These are phyloP conservation scores for Drosophila athabasca DNA, from an alignment of 1,140 invertebrate genomes.

Conservation along the genomic window DNA sequence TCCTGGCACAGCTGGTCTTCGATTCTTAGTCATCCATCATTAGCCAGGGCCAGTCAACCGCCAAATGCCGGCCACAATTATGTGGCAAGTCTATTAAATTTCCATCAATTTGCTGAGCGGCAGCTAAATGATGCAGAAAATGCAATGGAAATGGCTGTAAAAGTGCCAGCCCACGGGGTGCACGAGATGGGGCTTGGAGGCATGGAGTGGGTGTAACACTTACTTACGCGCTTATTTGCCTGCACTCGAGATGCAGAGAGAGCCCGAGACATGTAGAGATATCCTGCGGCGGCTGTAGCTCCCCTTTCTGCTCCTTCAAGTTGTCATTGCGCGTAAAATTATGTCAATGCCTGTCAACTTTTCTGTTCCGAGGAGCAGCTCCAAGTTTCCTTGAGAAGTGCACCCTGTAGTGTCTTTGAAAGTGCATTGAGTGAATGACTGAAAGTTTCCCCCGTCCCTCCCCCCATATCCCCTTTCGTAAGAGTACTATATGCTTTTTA, in stretches of 20 bases:
- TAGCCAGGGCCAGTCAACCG: conserved; percentile 28
- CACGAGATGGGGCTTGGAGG: neutral
- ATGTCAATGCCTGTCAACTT: conserved; percentile 81
- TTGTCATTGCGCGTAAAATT: conserved; percentile 81
- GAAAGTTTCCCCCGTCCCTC: conserved; percentile 41
- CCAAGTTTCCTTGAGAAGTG: conserved; percentile 52
- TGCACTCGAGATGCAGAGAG: conserved; percentile 26
- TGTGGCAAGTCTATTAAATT: conserved; percentile 71
- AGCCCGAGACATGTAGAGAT: conserved; percentile 38
- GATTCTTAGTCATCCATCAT: conserved; percentile 67
- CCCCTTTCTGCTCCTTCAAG: conserved; percentile 42
- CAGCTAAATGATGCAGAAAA: conserved; percentile 77
- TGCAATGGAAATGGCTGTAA: conserved; percentile 12
- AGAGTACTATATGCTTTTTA: neutral
- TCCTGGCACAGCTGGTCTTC: conserved; percentile 41
- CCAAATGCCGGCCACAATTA: conserved; percentile 59
- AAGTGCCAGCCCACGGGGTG: neutral
- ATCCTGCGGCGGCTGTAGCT: conserved; percentile 40
- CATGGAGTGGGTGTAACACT: conserved; percentile 27
- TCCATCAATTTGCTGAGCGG: conserved; percentile 46
- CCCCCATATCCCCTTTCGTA: conserved; percentile 3
- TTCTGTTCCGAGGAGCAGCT: conserved; percentile 46
- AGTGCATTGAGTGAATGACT: conserved; percentile 71
- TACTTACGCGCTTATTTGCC: conserved; percentile 52
- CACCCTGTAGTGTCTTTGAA: conserved; percentile 68